Evolutionary conservation across 1,140 invertebrate species (phyloP), one percentile per base, ranked within the genome.

Genomic region (Ips nitidus): DNA sequence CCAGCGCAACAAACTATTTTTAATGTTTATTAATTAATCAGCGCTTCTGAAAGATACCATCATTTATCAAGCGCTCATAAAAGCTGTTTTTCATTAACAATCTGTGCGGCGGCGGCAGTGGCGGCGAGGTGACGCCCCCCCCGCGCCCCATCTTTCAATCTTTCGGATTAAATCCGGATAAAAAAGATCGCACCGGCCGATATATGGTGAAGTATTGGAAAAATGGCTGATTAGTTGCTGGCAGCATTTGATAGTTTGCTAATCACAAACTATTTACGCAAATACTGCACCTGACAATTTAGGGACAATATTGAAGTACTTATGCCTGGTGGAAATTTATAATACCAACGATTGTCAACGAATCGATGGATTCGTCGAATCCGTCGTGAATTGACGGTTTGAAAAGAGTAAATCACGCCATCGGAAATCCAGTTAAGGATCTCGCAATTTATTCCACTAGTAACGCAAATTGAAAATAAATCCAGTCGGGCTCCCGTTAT

Each of bases 1-100:
- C 41, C 41, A 61, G 59, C 66, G 66, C 66, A 71, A 63, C 71
- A 66, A 73, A 73, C 71, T 73, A 73, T 70, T 73, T 73, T 70
- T 68, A 73, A 70, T 73, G 68, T 68, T 70, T 68, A 55, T 73
- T 73, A 73, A 73, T 73, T 70, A 73, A 70, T 73, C 68, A 73
- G 60, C 66, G 63, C 66, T 65, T 62, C 68, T 68, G 65, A 73
- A 73, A 70, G 71, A 70, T 67, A 68, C 42, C 68, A 67, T 70
- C 71, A 73, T 73, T 73, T 70, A 73, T 73, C 71, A 73, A 68
- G 52, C 65, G 67, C 65, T 73, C 68, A 70, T 73, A 65, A 73
- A 73, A 73, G 71, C 71, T 73, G 68, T 73, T 73, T 72, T 73
- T 70, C 63, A 73, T 73, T 70, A 70, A 69, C 66, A 69, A 50